A percentile compares a stretch with the other conserved stretches of the same genome.
These are phyloP conservation scores for Rhagophthalmus giganteus DNA, from an alignment of 2,888 invertebrate species.

Conservation along the genomic window DNA sequence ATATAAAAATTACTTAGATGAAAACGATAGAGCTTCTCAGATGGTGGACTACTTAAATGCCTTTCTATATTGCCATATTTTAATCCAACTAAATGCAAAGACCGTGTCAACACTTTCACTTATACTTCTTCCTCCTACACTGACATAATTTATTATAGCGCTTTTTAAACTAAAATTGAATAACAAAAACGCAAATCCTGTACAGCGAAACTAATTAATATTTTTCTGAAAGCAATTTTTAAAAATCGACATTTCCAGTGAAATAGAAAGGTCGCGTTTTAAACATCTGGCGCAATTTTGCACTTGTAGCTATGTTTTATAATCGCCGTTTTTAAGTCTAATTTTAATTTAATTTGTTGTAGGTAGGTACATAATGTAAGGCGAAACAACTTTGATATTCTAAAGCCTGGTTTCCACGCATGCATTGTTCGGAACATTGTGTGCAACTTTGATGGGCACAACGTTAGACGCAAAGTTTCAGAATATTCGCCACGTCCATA, in stretches of 20 bases:
- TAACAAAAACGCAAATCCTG: background rate
- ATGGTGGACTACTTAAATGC: slow-evolving; percentile 25
- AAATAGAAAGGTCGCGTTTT: background rate
- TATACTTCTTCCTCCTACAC: slow-evolving; percentile 26
- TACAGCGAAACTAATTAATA: background rate
- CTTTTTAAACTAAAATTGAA: slow-evolving; percentile 13
- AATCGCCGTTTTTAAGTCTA: no score
- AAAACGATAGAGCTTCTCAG: slow-evolving; percentile 8
- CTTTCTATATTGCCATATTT: slow-evolving; percentile 26
- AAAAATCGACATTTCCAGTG: background rate
- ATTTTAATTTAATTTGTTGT: no score
- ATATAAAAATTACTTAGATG: background rate
- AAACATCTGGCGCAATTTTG: slow-evolving; percentile 4
- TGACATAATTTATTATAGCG: slow-evolving; percentile 12
- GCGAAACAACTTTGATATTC: no score
- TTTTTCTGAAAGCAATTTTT: background rate
- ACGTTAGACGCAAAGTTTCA: no score
- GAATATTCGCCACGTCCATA: no score
- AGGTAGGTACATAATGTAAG: no score
- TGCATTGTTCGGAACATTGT: no score
- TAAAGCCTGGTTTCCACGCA: no score
- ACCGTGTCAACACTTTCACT: slow-evolving; percentile 26
- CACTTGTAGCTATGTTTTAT: no score
- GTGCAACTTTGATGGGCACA: no score
- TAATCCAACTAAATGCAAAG: slow-evolving; percentile 9